phyloP scores from a whole-genome alignment of 2,113 vertebrate species.

The Aythya baeri region DNA sequence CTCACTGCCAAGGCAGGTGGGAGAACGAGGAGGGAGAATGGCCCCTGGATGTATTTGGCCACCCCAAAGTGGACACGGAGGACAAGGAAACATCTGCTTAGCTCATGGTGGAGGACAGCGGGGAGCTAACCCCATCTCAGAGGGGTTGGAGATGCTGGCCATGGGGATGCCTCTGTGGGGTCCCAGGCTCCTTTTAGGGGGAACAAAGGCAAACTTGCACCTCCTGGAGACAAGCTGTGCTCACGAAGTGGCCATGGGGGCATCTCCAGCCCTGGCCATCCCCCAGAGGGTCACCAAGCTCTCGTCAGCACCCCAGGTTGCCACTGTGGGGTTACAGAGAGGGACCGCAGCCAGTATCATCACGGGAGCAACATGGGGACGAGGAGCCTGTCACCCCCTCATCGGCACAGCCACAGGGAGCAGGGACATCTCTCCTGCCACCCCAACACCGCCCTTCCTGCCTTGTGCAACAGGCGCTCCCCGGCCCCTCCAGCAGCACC shows the following conservation, averaged over 20 bases:
- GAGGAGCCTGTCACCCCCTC: neutral
- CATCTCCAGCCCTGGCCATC: neutral
- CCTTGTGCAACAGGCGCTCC: conserved; percentile 9
- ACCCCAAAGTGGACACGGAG: neutral
- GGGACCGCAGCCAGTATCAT: neutral
- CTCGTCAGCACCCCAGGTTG: neutral
- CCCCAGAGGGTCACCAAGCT: neutral
- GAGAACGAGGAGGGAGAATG: neutral
- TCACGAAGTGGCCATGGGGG: neutral
- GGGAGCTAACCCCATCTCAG: neutral
- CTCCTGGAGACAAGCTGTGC: neutral
- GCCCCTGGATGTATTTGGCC: neutral
- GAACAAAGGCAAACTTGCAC: neutral
- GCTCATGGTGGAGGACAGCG: neutral
- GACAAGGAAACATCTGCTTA: neutral
- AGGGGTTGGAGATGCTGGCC: rapidly evolving
- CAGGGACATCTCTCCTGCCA: neutral
- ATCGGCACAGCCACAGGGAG: rapidly evolving
- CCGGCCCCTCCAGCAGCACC: neutral
- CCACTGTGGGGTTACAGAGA: too few relatives aligned
- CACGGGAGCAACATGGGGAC: neutral
- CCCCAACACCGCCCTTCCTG: conserved; percentile 32
- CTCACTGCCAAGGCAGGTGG: neutral
- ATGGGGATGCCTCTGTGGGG: rapidly evolving
- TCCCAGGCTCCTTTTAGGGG: rapidly evolving